Evolutionary conservation across 2,797 vertebrate genomes (phyloP), one percentile per base, ranked within the genome.

Genomic region (Danio aesculapii): DNA sequence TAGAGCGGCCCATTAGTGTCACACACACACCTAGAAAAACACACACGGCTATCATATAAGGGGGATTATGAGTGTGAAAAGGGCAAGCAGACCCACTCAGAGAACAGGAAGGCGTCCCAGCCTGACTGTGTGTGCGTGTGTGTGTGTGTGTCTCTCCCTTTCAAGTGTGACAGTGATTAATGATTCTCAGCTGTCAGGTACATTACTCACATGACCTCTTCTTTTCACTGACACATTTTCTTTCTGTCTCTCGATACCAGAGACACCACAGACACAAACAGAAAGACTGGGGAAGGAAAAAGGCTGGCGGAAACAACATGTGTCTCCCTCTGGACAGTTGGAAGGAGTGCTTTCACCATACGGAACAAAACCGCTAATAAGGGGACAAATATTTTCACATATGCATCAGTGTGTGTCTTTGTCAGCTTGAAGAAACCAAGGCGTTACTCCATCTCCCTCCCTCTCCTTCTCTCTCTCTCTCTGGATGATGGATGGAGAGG

Each of bases 121-220:
- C 76, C 62, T 72, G 67, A 72, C 69, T 69, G 55, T 79, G 41
- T 69, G 74, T 78, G 62, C 74, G 70, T 78, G 66, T 81, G 82
- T 82, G 80, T 85, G 79, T 82, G 80, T 85, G 79, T 72, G 61
- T 83, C 70, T 85, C 85, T 90, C 80, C 71, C 84, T 88, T 87
- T 90, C 87, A 88, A 87, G 86, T 90, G 88, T 92, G 92, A 93
- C 90, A 91, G 88, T 94, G 93, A 95, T 95, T 93, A 93, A 94
- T 93, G 92, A 92, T 91, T 87, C 86, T 92, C 89, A 93, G 92
- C 91, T 94, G 93, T 94, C 93, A 92, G 90, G 89, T 91, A 92
- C 88, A 92, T 92, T 88, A 90, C 89, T 91, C 84, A 83, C 86
- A 82, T 81, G 86, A 84, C 81, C 87, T 86, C 86, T 86, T 90